Percentiles rank a stretch among this genome's conserved stretches.
Evolutionary conservation across 2,888 invertebrate species (phyloP).

Genomic region (Anodontia alba): DNA sequence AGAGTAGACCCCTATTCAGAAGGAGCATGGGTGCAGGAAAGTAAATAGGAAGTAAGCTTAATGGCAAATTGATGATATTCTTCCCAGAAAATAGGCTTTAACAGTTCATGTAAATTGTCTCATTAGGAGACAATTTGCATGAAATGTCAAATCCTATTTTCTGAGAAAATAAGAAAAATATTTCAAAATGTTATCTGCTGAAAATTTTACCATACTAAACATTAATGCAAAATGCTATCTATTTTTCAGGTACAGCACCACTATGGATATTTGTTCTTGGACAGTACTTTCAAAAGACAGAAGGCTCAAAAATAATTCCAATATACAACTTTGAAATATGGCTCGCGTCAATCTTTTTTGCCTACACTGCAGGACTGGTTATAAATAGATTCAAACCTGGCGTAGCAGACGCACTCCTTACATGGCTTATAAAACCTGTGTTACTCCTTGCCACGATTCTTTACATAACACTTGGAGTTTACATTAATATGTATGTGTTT

Average conservation of each 20-base stretch:
- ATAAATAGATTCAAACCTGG: slow-evolving; percentile 76
- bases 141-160: no score
- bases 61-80: no score
- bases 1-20: no score
- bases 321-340: slow-evolving; percentile 81
- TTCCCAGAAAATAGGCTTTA: no score
- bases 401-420: slow-evolving; percentile 81
- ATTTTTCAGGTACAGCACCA: slow-evolving; percentile 79
- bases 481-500: slow-evolving; percentile 84
- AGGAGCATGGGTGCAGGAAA: no score
- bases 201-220: no score
- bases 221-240: no score
- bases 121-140: no score
- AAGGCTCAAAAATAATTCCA: slow-evolving; percentile 73
- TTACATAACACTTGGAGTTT: slow-evolving; percentile 84
- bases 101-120: no score
- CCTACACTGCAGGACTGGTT: slow-evolving; percentile 80
- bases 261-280: slow-evolving; percentile 81
- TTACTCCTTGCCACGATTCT: slow-evolving; percentile 82
- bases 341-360: slow-evolving; percentile 79
- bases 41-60: no score
- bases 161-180: no score
- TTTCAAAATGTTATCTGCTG: no score
- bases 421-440: slow-evolving; percentile 83
- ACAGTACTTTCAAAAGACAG: slow-evolving; percentile 75